phyloP scores from a whole-genome alignment of 2,113 vertebrate genomes.

The Phaethon lepturus region DNA sequence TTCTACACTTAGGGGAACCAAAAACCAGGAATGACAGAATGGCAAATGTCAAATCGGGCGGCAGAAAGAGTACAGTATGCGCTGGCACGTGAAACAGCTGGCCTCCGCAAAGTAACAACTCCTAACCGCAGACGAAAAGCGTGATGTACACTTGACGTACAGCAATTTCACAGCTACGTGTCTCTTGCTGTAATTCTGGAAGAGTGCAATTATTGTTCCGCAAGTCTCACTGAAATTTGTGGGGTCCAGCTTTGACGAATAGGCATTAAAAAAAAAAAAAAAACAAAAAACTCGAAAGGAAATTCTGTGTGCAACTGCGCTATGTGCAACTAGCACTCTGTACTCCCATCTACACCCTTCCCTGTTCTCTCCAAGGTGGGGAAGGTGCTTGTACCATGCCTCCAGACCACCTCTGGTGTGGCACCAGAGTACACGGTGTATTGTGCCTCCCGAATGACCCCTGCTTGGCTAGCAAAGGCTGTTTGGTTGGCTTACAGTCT shows the following conservation, averaged over 20 bases:
- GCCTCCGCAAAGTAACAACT: neutral
- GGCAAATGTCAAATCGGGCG: neutral
- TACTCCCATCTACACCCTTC: neutral
- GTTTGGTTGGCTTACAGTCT: neutral
- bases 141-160: neutral
- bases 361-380: rapidly evolving
- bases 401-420: neutral
- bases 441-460: neutral
- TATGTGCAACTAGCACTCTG: neutral
- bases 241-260: neutral
- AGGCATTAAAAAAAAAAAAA: neutral
- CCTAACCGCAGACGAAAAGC: neutral
- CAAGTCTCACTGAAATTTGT: neutral
- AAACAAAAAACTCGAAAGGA: neutral
- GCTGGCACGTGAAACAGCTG: rapidly evolving
- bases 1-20: neutral
- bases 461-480: neutral
- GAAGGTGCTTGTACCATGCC: neutral
- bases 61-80: neutral
- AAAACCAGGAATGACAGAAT: neutral
- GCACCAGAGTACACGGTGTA: rapidly evolving
- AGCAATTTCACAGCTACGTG: neutral
- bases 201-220: neutral
- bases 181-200: neutral
- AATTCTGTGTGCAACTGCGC: neutral